phyloP scores from a whole-genome alignment of 2,888 invertebrate genomes.

The Pachliopta kotzebuea region DNA sequence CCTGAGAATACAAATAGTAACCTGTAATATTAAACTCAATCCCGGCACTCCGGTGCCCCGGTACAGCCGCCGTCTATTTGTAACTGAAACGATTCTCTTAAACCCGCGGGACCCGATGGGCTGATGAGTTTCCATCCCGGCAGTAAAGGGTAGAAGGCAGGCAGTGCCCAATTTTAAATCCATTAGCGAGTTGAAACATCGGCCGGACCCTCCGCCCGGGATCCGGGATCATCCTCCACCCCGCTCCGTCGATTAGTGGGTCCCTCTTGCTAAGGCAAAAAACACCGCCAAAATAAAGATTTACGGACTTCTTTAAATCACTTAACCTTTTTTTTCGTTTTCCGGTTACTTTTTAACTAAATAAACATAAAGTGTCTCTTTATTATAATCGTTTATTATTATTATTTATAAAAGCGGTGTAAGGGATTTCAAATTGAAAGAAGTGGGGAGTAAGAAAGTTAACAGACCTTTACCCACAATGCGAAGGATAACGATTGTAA shows the following conservation, averaged over 20 bases:
- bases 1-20: no score
- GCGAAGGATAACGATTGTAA: no score
- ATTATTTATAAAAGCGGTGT: no score
- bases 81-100: not conserved
- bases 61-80: not conserved
- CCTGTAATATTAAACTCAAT: no score
- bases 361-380: no score
- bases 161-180: conserved; percentile 10
- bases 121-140: not conserved
- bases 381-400: no score
- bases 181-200: conserved; percentile 6
- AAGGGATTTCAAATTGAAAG: no score
- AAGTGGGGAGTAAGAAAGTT: no score
- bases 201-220: not conserved
- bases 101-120: not conserved
- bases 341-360: no score
- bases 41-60: no score
- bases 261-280: not conserved
- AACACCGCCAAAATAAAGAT: conserved; percentile 7
- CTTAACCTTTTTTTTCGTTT: conserved; percentile 3
- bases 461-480: no score
- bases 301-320: conserved; percentile 1
- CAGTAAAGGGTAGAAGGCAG: conserved; percentile 4
- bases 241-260: not conserved
- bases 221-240: not conserved